These are phyloP conservation scores for Vesta saturnalis DNA, from an alignment of 2,888 invertebrate species.

Conservation along the genomic window DNA sequence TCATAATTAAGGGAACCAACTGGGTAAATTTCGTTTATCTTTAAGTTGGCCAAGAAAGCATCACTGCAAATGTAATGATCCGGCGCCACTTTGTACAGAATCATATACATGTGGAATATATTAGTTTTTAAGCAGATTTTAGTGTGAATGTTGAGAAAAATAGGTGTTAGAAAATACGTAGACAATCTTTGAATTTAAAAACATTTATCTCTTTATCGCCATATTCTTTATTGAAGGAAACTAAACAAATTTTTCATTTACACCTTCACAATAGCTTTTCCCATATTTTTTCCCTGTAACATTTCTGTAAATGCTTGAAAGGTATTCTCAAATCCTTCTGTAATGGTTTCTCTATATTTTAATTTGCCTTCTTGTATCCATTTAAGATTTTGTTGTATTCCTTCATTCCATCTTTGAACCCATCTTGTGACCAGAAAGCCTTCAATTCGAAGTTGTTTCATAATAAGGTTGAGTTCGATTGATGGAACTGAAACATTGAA, in stretches of 20 bases:
- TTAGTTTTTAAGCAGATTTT: no score
- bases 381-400: slow-evolving; percentile 68
- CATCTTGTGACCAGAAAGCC: slow-evolving; percentile 70
- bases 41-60: no score
- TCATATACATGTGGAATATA: no score
- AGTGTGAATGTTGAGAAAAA: no score
- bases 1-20: no score
- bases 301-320: slow-evolving; percentile 74
- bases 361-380: slow-evolving; percentile 75
- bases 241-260: slow-evolving; percentile 6
- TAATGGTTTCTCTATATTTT: slow-evolving; percentile 73
- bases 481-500: slow-evolving; percentile 60
- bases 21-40: no score
- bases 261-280: slow-evolving; percentile 74
- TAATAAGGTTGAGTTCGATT: slow-evolving; percentile 67
- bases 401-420: slow-evolving; percentile 69
- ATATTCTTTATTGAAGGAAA: no score
- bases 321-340: slow-evolving; percentile 74
- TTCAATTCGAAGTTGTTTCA: slow-evolving; percentile 70
- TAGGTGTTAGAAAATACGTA: no score
- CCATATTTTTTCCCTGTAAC: slow-evolving; percentile 71
- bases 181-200: no score
- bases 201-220: no score
- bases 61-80: no score
- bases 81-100: no score